Percentiles rank a stretch among this genome's conserved stretches.
Evolutionary conservation across 2,888 invertebrate species (phyloP).

Genomic region (Oeneis ivallda): DNA sequence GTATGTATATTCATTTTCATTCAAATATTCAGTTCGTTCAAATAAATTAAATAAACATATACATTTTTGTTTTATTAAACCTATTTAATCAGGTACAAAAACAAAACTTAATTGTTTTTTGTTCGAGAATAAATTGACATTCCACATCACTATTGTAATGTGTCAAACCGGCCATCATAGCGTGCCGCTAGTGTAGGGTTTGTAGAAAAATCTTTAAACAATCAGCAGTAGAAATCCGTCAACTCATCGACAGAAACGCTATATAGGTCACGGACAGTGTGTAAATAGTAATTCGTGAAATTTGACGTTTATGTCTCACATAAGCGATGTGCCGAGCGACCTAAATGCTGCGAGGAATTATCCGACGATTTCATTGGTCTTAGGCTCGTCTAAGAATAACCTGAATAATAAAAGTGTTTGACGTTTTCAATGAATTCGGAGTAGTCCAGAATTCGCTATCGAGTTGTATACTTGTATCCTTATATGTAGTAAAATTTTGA

Average conservation of each 20-base stretch:
- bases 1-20: no score
- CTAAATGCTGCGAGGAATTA: constrained; percentile 21
- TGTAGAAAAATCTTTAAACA: constrained; percentile 3
- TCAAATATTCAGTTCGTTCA: no score
- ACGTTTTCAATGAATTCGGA: neutral
- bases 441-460: neutral
- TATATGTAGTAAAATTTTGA: no score
- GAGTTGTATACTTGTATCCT: no score
- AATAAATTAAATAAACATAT: no score
- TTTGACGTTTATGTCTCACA: constrained; percentile 30
- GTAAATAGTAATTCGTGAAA: constrained; percentile 17
- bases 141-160: no score
- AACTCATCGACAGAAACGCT: constrained; percentile 7
- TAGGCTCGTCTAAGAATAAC: neutral
- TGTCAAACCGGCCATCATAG: no score
- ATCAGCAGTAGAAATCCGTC: constrained; percentile 13
- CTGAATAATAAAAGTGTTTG: neutral
- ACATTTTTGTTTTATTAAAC: no score
- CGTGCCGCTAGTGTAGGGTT: no score
- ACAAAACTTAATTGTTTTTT: no score
- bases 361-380: constrained; percentile 10
- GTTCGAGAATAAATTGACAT: no score
- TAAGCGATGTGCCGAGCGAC: constrained; percentile 26
- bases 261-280: constrained; percentile 30
- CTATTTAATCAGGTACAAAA: no score